Conservation (phyloP, 2,888 invertebrate genomes). For the Campaea margaritaria region DNA sequence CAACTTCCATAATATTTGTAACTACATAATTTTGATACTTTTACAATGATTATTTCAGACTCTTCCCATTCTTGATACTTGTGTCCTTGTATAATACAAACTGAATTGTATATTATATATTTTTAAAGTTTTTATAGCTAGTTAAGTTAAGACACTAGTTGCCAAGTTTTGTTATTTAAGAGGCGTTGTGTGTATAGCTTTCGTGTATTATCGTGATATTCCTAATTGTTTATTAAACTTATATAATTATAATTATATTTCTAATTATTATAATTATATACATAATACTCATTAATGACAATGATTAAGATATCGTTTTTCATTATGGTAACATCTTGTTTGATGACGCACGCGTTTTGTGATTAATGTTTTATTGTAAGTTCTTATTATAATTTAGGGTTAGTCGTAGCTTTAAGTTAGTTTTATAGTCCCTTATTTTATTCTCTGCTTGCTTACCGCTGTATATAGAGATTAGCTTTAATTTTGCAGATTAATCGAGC, state of each 20-base stretch:
- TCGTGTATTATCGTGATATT: conserved; percentile 54
- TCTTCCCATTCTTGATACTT: neutral
- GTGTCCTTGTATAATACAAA: neutral
- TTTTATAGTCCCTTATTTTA: conserved; percentile 54
- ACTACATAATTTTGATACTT: conserved; percentile 12
- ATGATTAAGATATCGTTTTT: conserved; percentile 73
- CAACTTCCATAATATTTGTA: conserved; percentile 26
- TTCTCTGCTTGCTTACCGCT: conserved; percentile 49
- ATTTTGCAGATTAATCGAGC: conserved; percentile 44
- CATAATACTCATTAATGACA: conserved; percentile 75
- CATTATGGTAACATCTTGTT: conserved; percentile 58
- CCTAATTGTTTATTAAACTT: conserved; percentile 52
- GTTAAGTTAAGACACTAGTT: conserved; percentile 63
- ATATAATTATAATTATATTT: no score
- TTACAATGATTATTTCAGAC: conserved; percentile 4
- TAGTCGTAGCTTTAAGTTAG: conserved; percentile 48
- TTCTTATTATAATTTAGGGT: conserved; percentile 61
- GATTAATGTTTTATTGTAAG: conserved; percentile 65
- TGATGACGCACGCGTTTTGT: conserved; percentile 67
- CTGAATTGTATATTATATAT: conserved; percentile 37
- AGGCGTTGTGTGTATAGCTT: conserved; percentile 77
- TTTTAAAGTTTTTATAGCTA: conserved; percentile 29
- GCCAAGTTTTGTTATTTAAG: conserved; percentile 80
- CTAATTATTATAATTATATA: conserved; percentile 42
- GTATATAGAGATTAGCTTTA: conserved; percentile 52